Conservation (phyloP, 2,113 vertebrate species). For the Gorilla gorilla region DNA sequence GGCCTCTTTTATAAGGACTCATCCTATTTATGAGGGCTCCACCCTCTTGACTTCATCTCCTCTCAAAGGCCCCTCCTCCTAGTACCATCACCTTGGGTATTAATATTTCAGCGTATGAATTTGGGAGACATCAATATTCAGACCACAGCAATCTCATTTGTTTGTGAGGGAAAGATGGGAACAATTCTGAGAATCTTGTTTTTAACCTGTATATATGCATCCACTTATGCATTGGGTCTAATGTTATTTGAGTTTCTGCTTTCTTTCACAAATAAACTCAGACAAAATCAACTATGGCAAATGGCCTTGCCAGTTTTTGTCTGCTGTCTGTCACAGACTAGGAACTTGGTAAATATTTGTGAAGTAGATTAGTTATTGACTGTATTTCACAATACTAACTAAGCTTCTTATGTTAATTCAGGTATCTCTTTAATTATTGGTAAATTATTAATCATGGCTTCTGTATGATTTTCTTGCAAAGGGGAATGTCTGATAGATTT, state of each 20-base stretch:
- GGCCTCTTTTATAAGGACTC: too few relatives aligned
- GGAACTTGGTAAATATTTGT: background rate
- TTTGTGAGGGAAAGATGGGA: background rate
- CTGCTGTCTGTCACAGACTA: background rate
- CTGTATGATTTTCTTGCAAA: background rate
- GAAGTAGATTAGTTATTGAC: background rate
- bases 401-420: background rate
- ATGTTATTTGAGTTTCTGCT: background rate
- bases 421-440: background rate
- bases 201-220: accelerated
- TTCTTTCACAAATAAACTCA: background rate
- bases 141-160: background rate
- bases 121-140: too few relatives aligned
- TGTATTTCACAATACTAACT: background rate
- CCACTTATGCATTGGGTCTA: background rate
- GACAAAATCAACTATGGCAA: background rate
- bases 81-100: background rate
- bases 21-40: too few relatives aligned
- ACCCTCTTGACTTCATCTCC: background rate
- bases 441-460: background rate
- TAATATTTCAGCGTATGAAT: background rate
- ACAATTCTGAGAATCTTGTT: background rate
- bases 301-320: background rate
- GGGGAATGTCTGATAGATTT: background rate
- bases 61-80: too few relatives aligned